Conservation (phyloP, 2,797 vertebrate genomes). For the Decapterus maruadsi region DNA sequence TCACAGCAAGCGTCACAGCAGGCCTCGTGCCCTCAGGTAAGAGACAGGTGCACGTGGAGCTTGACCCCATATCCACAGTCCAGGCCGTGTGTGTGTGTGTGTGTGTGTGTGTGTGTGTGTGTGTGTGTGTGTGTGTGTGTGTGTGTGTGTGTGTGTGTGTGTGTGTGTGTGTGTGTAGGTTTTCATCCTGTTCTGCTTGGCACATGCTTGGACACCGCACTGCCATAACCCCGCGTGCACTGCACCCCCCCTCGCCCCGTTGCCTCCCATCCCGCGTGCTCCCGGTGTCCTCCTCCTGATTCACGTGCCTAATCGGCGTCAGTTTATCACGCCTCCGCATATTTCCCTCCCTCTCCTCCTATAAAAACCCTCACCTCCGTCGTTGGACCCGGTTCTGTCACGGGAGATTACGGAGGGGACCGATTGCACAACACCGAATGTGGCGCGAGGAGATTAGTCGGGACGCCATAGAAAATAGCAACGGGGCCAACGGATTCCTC, state of each 20-base stretch:
- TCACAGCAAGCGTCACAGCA: background rate
- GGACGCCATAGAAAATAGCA: constrained; percentile 95
- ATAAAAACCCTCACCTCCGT: constrained; percentile 91
- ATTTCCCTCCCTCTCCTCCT: constrained; percentile 94
- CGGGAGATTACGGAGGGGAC: constrained; percentile 97
- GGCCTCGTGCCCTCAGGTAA: constrained; percentile 27
- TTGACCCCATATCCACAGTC: too few relatives aligned
- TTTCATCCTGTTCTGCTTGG: constrained; percentile 37
- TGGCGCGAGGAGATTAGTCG: constrained; percentile 96
- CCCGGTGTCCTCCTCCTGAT: constrained; percentile 91
- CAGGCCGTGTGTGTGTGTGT: too few relatives aligned
- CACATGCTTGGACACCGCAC: constrained; percentile 62
- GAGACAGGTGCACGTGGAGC: background rate
- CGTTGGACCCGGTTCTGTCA: constrained; percentile 97
- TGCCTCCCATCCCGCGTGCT: constrained; percentile 87
- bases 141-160: too few relatives aligned
- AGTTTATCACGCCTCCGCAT: constrained; percentile 99
- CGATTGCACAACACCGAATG: constrained; percentile 99
- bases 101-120: too few relatives aligned
- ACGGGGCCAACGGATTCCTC: constrained; percentile 99
- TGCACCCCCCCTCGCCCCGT: constrained; percentile 79
- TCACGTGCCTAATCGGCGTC: constrained; percentile 97
- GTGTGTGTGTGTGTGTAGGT: constrained; percentile 30
- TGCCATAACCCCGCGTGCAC: constrained; percentile 7
- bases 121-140: too few relatives aligned